Base-by-base conservation (phyloP, 2,888 invertebrate genomes). In the Napeogenes inachia region DNA sequence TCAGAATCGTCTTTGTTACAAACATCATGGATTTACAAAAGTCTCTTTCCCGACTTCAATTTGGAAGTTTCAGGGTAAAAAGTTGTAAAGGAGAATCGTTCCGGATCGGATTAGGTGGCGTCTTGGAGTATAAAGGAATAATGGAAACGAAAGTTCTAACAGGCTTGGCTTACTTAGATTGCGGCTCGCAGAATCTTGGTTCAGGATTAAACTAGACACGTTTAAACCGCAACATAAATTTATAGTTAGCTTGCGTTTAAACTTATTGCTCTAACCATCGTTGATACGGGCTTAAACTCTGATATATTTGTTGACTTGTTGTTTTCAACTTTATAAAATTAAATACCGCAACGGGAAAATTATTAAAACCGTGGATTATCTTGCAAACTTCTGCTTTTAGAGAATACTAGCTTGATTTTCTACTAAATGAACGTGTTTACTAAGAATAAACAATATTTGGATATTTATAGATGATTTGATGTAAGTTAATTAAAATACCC, bases 191-290 rank as follows among this genome's bases (percentile, higher is more conserved):
- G 77, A 78, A 80, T 81, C 78, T 77, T 74, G 75, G 75, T 75
- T 75, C 71, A 73, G 81, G 82, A 85, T 86, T 86, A 84, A 80
- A 81, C 79, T 77, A 81, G 83, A 84, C 82, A 81, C 80, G 79
- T 81, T 81, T 75, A 74, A 76, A 79, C 81, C 80, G 75, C 80
- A 77, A 82, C 81, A 85, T 85, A 82, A 82, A 85, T 85, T 83
- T 76, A 72, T 76, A 78, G 75, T 79, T 77, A 76, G 75, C 77
- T 70, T 68, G 70, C 79, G 78, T 77, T 78, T 73, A 73, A 67
- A 64, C 62, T 47, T 62, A 65, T 59, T 60, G 59, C 59, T 62
- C 57, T 59, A 59, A 53, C 56, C 57, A 30, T 50, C 50, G 50
- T 30, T 50, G 21, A 50, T 50, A 30, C 42, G 46, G 58, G 59